Base-by-base conservation (phyloP, 2,797 vertebrate species). In the Gambelia wislizenii region DNA sequence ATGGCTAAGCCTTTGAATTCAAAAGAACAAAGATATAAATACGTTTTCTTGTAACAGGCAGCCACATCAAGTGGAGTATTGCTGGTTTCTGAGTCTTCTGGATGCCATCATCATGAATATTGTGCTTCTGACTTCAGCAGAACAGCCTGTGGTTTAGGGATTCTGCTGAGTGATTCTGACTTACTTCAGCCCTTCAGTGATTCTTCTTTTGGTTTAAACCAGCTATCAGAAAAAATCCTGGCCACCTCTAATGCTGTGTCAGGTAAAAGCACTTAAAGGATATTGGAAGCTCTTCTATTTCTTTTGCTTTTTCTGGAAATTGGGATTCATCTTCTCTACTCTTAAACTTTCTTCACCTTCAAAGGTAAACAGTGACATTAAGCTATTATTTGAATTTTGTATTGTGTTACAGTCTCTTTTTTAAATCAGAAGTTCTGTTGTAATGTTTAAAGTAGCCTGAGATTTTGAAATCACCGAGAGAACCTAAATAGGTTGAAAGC, bases 181-280 rank as follows among this genome's bases (percentile, higher is more conserved):
- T 91, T n/a, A 44, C 84, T 93, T 84, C 87, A 95, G 92, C 91
- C 93, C 83, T 95, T 93, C 7, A 88, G 92, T 92, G 91, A 92
- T 54, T 90, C 83, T 90, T 42, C 75, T 12, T 92, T 91, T 69
- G 77, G 5, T 70, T 95, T 92, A 84, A 84, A 82, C 84, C 92
- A 92, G 67, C 86, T 30, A 9, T 89, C 85, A 92, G 91, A 94
- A 94, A 20, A 88, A 39, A 1, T 91, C 92, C 44, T 1, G 82
- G 36, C 84, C 85, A 42, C 83, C 64, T 92, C 92, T 92, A 70
- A 90, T 93, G 91, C 89, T 91, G 72, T 88, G 69, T 79, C 92
- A 97, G 97, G 97, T 97, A 97, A 96, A 89, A 87, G 52, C 74
- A 25, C 36, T 44, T 25, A 92, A 86, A 91, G 79, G 86, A 76